These are phyloP conservation scores for Hedya salicella DNA, from an alignment of 2,888 invertebrate genomes.

Conservation along the genomic window DNA sequence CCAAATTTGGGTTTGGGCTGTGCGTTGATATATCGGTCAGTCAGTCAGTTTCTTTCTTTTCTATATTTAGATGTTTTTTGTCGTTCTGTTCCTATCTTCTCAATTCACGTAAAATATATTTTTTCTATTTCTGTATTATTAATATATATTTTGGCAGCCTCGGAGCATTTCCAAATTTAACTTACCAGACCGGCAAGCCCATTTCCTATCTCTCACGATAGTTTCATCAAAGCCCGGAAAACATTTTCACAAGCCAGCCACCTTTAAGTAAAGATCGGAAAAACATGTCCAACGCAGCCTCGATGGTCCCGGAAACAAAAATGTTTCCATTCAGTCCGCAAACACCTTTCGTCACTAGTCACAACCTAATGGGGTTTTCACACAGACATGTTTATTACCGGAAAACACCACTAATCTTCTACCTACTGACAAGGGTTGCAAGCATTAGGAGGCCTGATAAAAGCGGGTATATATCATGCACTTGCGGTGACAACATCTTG, in stretches of 20 bases:
- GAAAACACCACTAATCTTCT: constrained; percentile 43
- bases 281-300: neutral
- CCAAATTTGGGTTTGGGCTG: too few relatives aligned
- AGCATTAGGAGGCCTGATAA: constrained; percentile 34
- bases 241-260: neutral
- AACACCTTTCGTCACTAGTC: constrained; percentile 35
- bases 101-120: too few relatives aligned
- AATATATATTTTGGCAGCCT: too few relatives aligned
- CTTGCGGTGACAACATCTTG: constrained; percentile 24
- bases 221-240: neutral
- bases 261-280: neutral
- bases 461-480: constrained; percentile 40
- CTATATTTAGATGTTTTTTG: too few relatives aligned
- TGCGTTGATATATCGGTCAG: too few relatives aligned
- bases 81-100: too few relatives aligned
- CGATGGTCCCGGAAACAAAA: neutral
- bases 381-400: constrained; percentile 40
- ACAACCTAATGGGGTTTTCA: constrained; percentile 38
- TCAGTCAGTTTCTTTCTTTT: too few relatives aligned
- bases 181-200: neutral
- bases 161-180: too few relatives aligned
- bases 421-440: constrained; percentile 38
- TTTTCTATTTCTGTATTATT: too few relatives aligned
- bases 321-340: neutral
- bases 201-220: neutral